Evolutionary conservation across 2,797 vertebrate genomes (phyloP).

Genomic region (Diplodus puntazzo): DNA sequence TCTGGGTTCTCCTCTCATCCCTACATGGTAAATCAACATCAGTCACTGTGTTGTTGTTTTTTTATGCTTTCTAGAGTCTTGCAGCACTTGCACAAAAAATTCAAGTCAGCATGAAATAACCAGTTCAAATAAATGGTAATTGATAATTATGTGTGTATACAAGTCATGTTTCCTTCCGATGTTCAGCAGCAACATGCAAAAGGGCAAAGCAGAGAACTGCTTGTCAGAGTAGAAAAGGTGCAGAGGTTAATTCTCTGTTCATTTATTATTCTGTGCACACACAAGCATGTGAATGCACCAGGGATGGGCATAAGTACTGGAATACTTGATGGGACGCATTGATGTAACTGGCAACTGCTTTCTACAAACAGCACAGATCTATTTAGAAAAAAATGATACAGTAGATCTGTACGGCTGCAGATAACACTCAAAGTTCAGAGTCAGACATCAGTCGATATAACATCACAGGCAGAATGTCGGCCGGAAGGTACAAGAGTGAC

Average conservation of each 20-base stretch:
- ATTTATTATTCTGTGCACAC: slow-evolving; percentile 10
- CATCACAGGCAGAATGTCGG: too few species aligned
- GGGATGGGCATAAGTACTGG: too few species aligned
- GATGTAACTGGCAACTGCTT: too few species aligned
- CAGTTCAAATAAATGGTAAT: slow-evolving; percentile 1
- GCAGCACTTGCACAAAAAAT: background rate
- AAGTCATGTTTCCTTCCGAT: background rate
- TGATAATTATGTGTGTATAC: slow-evolving; percentile 4
- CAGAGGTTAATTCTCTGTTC: background rate
- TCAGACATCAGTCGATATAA: too few species aligned
- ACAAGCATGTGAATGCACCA: background rate
- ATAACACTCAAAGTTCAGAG: too few species aligned
- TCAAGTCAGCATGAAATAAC: background rate
- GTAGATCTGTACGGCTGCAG: too few species aligned
- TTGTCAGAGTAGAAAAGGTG: background rate
- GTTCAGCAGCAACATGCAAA: background rate
- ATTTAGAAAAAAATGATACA: too few species aligned
- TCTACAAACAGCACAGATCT: too few species aligned
- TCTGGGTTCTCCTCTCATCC: slow-evolving; percentile 7
- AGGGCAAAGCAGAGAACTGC: background rate
- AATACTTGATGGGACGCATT: too few species aligned
- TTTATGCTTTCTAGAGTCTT: background rate
- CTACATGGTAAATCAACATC: slow-evolving; percentile 2
- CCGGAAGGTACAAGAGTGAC: too few species aligned
- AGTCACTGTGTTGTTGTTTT: background rate